Percentiles rank a stretch among this genome's conserved stretches.
These are phyloP conservation scores for Chiroxiphia lanceolata DNA, from an alignment of 2,797 vertebrate species.

Conservation along the genomic window DNA sequence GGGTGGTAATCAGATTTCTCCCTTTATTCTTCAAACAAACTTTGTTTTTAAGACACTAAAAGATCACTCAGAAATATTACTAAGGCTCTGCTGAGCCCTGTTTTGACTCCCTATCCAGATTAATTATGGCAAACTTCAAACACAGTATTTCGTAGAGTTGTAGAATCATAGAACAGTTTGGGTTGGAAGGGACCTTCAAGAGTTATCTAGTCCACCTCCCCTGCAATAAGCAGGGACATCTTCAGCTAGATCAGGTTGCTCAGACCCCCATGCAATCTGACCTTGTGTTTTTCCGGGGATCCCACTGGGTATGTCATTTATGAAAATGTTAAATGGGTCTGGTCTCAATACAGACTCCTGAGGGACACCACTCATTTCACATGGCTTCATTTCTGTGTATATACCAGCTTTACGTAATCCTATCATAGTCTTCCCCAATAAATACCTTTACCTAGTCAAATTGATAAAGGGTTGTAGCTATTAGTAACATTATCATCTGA, in stretches of 20 bases:
- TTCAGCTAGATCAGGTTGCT: neutral
- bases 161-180: neutral
- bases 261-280: neutral
- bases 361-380: neutral
- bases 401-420: neutral
- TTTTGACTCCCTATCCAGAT: neutral
- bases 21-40: neutral
- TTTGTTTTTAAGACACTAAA: neutral
- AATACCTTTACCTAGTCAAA: neutral
- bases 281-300: neutral
- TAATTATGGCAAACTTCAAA: neutral
- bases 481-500: neutral
- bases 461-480: neutral
- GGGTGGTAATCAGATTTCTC: neutral
- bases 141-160: neutral
- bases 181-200: neutral
- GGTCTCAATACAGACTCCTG: neutral
- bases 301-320: neutral
- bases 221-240: neutral
- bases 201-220: neutral
- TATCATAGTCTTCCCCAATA: neutral
- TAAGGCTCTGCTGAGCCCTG: neutral
- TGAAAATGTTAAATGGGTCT: neutral
- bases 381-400: neutral
- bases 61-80: neutral